phyloP scores from a whole-genome alignment of 2,797 vertebrate genomes.

The Podarcis lilfordi region DNA sequence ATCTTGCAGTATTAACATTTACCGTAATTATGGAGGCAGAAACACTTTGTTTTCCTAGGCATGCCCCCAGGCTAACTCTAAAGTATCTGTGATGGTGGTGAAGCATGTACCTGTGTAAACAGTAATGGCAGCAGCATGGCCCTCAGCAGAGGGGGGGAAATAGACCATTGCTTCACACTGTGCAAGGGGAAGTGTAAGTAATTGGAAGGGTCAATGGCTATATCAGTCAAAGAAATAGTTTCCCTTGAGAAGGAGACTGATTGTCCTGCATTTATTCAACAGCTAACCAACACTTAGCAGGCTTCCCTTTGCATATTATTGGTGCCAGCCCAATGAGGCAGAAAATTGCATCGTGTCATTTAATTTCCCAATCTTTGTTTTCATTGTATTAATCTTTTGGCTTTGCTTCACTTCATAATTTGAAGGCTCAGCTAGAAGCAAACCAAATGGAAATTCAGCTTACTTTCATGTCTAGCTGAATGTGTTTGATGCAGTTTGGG shows the following conservation, averaged over 20 bases:
- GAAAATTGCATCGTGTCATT: slow-evolving; percentile 97
- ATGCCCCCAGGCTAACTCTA: slow-evolving; percentile 64
- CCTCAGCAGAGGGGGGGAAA: slow-evolving; percentile 51
- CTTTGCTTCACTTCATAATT: slow-evolving; percentile 92
- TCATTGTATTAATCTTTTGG: slow-evolving; percentile 94
- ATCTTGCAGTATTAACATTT: slow-evolving; percentile 77
- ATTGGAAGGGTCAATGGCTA: slow-evolving; percentile 84
- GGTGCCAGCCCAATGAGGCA: slow-evolving; percentile 89
- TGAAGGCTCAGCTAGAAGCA: slow-evolving; percentile 92
- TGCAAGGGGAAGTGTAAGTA: slow-evolving; percentile 69
- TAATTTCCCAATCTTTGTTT: slow-evolving; percentile 94
- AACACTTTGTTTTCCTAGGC: slow-evolving; percentile 58
- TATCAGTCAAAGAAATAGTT: slow-evolving; percentile 81
- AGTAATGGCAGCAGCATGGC: slow-evolving; percentile 64
- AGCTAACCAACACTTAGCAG: slow-evolving; percentile 79
- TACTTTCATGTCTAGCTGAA: slow-evolving; percentile 80
- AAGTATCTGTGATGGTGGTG: slow-evolving; percentile 77
- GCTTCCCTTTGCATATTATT: slow-evolving; percentile 83
- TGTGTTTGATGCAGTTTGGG: slow-evolving; percentile 76
- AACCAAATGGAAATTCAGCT: slow-evolving; percentile 87
- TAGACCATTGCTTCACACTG: slow-evolving; percentile 64
- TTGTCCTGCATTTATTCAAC: slow-evolving; percentile 77
- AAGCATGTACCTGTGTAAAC: slow-evolving; percentile 77
- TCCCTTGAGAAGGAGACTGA: slow-evolving; percentile 80
- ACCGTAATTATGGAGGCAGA: slow-evolving; percentile 67